Conservation (phyloP, 2,888 invertebrate species). For the Lucinisca nassula region DNA sequence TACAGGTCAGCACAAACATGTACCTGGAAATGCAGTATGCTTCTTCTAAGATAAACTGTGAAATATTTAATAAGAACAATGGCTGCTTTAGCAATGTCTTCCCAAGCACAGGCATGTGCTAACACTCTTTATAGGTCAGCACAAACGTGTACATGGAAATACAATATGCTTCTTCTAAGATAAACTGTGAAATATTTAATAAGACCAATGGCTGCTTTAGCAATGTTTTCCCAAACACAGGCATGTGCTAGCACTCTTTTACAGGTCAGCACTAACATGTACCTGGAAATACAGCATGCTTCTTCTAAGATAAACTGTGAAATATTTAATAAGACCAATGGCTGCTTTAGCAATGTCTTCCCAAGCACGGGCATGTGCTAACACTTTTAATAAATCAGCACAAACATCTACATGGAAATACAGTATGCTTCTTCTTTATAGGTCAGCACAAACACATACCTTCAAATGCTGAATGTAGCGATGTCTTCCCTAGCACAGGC, state of each 20-base stretch:
- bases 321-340: too few species aligned
- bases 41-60: background rate
- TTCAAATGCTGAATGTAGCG: background rate
- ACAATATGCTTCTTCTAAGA: background rate
- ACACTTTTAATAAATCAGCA: background rate
- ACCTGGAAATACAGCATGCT: background rate
- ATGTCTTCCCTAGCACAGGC: background rate
- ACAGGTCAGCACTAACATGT: background rate
- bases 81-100: background rate
- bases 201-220: background rate
- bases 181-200: background rate
- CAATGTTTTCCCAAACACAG: background rate
- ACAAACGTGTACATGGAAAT: background rate
- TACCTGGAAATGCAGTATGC: background rate
- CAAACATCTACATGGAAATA: background rate
- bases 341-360: background rate
- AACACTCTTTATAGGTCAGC: background rate
- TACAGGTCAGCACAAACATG: background rate
- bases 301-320: background rate
- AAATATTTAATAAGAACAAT: background rate
- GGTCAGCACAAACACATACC: background rate
- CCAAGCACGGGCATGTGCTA: background rate
- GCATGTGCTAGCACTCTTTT: background rate
- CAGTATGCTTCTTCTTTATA: background rate
- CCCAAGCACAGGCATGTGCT: background rate